A percentile compares a stretch with the other conserved stretches of the same genome.
These are phyloP conservation scores for Scylla paramamosain DNA, from an alignment of 1,140 invertebrate species.

Conservation along the genomic window DNA sequence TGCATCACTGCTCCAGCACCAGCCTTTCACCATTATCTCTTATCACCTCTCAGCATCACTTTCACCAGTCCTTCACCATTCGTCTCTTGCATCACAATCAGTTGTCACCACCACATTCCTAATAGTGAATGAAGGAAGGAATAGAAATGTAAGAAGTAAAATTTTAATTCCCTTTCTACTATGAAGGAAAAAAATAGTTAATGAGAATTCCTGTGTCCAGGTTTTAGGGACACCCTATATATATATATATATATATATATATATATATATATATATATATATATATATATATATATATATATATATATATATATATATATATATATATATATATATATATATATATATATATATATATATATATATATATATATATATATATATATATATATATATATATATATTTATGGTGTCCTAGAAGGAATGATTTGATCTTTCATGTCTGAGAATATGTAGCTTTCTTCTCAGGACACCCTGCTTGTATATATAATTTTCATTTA, in stretches of 20 bases:
- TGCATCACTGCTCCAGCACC: neutral
- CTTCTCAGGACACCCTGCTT: neutral
- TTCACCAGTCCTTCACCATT: neutral
- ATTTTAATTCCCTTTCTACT: neutral
- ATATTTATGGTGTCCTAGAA: neutral
- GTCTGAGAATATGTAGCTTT: neutral
- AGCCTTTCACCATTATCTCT: neutral
- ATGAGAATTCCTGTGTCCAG: too few species aligned
- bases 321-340: conserved; percentile 59
- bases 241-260: conserved; percentile 48
- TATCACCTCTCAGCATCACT: too few species aligned
- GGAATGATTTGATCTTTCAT: neutral
- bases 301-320: conserved; percentile 21
- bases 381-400: neutral
- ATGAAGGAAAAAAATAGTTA: neutral
- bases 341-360: conserved; percentile 51
- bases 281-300: conserved; percentile 35
- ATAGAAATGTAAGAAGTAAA: too few species aligned
- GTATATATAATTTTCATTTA: neutral
- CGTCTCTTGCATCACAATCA: neutral
- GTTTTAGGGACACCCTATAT: neutral
- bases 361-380: neutral
- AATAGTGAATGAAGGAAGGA: neutral
- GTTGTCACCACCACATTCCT: neutral
- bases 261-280: conserved; percentile 40